Base-by-base conservation (phyloP, 2,113 vertebrate species). In the Bombycilla garrulus region DNA sequence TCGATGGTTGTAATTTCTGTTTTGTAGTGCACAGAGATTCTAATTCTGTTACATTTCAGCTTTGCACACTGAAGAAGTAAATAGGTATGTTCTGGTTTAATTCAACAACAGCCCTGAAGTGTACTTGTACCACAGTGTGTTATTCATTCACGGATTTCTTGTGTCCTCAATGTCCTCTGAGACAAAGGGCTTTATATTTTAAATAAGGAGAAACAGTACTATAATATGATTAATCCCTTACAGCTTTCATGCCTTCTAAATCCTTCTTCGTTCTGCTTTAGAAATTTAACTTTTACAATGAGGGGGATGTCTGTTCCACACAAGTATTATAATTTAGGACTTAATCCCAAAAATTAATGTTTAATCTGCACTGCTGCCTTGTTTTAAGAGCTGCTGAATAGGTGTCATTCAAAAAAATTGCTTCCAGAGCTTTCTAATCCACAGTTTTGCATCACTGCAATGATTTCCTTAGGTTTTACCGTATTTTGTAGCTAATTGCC, bases 281-380 rank as follows among this genome's bases (percentile, higher is more conserved):
- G 86, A 92, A 93, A 94, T 95, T 23, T 54, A 53, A 86, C 94
- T 94, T 78, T 29, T 89, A 53, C 3, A 9, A 67, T 67, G 67
- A 92, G 23, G 51, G 47, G 61, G 42, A 81, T 69, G 36, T 85
- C 91, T 96, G 36, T 26, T 78, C 54, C 66, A 53, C 66, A 42
- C 58, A 91, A 92, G 35, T 76, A 64, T 92, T 82, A 35, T 50
- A 77, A 96, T 69, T 96, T 78, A 87, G 81, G 48, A n/a, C 85
- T 95, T 94, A 97, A 95, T 95, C 94, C 50, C 83, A 85, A 24
- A 95, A 96, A 78, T 86, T 93, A 97, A 94, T 86, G 44, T 95
- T 96, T 95, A 85, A 91, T 83, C 88, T 95, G 22, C 83, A 57
- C n/a, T 92, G 31, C 51, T 88, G 51, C 45, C 87, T 96, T 88